Evolutionary conservation across 2,113 vertebrate species (phyloP).

Genomic region (Cynocephalus volans): DNA sequence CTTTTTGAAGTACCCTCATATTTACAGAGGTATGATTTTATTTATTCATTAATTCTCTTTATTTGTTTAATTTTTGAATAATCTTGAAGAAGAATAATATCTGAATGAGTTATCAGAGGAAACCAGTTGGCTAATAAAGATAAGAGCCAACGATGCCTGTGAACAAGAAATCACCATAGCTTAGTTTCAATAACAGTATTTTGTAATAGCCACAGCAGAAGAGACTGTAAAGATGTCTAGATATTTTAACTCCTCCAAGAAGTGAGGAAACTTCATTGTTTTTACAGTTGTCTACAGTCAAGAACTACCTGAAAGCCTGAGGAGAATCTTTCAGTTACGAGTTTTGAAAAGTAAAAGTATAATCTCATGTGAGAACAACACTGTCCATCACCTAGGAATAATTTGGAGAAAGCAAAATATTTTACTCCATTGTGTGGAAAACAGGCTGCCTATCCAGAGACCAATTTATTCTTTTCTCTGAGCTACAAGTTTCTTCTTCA

Average conservation of each 20-base stretch:
- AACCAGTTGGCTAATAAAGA: constrained; percentile 49
- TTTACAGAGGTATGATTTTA: constrained; percentile 18
- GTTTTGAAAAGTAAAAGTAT: constrained; percentile 9
- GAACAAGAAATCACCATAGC: not conserved
- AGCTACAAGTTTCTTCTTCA: not conserved
- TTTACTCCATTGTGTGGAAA: not conserved
- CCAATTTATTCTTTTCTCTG: constrained; percentile 5
- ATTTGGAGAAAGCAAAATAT: not conserved
- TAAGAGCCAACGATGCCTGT: not conserved
- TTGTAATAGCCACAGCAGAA: constrained; percentile 15
- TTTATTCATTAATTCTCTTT: not conserved
- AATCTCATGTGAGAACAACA: not conserved
- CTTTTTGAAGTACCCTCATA: not conserved
- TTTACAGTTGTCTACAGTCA: not conserved
- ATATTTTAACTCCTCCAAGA: not conserved
- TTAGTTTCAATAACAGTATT: constrained; percentile 45
- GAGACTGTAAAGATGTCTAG: not conserved
- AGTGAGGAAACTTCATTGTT: not conserved
- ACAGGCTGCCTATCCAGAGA: not conserved
- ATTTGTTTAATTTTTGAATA: constrained; percentile 25
- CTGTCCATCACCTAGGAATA: not conserved
- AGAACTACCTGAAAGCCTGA: constrained; percentile 32
- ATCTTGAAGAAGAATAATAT: constrained; percentile 49
- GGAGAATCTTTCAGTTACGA: not conserved
- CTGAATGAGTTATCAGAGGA: constrained; percentile 60